A percentile compares a stretch with the other conserved stretches of the same genome.
Evolutionary conservation across 2,797 vertebrate species (phyloP).

Genomic region (Pachyuromys duprasi): DNA sequence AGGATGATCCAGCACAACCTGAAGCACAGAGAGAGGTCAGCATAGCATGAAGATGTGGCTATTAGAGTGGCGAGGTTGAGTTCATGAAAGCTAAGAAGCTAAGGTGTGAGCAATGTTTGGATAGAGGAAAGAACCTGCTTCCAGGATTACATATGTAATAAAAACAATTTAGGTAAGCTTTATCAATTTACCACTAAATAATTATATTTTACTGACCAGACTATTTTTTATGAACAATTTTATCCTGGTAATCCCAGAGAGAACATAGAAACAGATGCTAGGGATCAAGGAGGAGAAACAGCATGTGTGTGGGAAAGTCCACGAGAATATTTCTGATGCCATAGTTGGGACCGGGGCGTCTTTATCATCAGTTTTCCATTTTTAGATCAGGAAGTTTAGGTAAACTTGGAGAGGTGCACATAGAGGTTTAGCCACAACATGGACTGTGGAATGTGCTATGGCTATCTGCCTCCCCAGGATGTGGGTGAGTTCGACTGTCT

Average conservation of each 20-base stretch:
- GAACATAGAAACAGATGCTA: neutral
- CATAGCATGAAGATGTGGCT: neutral
- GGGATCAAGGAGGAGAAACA: neutral
- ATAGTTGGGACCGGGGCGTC: too few species aligned
- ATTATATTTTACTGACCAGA: constrained; percentile 25
- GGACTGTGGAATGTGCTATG: neutral
- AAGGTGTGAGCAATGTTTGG: neutral
- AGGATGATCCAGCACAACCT: neutral
- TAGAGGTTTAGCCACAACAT: neutral
- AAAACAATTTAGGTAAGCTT: neutral
- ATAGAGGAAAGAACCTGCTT: neutral
- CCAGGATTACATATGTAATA: neutral
- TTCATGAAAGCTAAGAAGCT: neutral
- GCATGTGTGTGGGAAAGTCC: too few species aligned
- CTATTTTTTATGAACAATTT: neutral
- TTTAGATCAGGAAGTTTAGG: neutral
- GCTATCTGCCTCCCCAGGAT: neutral
- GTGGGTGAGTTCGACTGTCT: neutral
- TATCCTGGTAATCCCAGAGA: neutral
- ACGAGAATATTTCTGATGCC: neutral
- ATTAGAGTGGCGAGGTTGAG: neutral
- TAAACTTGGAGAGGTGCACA: neutral
- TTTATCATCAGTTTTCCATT: neutral
- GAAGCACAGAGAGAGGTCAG: neutral
- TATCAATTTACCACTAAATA: neutral